These are phyloP conservation scores for Morpho helenor DNA, from an alignment of 2,888 invertebrate genomes.

Conservation along the genomic window DNA sequence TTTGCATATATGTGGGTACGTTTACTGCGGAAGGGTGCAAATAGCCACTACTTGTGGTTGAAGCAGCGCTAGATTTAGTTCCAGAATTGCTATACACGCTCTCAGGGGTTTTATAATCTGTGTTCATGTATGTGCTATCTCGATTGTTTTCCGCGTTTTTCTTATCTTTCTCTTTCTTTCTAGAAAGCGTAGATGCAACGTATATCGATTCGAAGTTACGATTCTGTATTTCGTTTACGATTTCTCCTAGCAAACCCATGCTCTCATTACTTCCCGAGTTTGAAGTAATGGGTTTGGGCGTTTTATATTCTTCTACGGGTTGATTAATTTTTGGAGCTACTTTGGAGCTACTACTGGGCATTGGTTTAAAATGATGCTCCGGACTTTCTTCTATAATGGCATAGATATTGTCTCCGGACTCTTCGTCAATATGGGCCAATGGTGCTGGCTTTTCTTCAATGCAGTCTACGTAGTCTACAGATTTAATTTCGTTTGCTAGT, in stretches of 20 bases:
- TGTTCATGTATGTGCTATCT: constrained; percentile 81
- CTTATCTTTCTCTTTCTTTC: constrained; percentile 77
- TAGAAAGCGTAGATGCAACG: constrained; percentile 85
- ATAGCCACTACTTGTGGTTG: constrained; percentile 85
- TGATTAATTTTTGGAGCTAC: constrained; percentile 52
- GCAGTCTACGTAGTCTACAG: constrained; percentile 87
- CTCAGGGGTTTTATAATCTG: constrained; percentile 80
- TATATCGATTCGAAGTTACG: constrained; percentile 93
- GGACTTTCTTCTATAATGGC: constrained; percentile 91
- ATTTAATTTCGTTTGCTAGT: constrained; percentile 50
- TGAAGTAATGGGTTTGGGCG: constrained; percentile 61
- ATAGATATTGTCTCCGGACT: constrained; percentile 88
- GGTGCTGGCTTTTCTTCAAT: constrained; percentile 82
- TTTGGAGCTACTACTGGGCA: constrained; percentile 42
- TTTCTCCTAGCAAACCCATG: constrained; percentile 90
- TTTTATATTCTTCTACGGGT: constrained; percentile 71
- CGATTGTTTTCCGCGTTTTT: constrained; percentile 47
- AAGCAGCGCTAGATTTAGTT: constrained; percentile 76
- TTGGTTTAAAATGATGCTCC: constrained; percentile 60
- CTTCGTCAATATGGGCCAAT: constrained; percentile 81
- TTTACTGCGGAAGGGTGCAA: constrained; percentile 86
- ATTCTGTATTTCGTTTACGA: constrained; percentile 92
- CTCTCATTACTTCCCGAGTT: constrained; percentile 81
- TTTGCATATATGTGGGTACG: constrained; percentile 72
- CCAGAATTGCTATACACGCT: constrained; percentile 82